Percentiles rank a stretch among this genome's conserved stretches.
Conservation (phyloP, 2,888 invertebrate species). For the Eilema caniola region DNA sequence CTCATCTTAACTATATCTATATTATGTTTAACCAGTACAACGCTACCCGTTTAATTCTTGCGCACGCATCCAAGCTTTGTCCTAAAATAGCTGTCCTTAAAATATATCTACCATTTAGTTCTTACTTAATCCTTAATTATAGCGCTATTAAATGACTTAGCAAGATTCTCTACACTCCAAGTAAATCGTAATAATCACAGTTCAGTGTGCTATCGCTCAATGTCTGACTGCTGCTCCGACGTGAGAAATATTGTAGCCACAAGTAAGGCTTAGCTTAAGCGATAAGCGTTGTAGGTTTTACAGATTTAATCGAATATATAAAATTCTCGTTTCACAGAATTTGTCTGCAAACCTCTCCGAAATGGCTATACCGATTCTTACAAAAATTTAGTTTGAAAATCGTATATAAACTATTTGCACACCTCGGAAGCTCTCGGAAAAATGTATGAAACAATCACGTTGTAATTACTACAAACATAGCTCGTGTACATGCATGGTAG, state of each 20-base stretch:
- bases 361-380: no score
- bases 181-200: conserved; percentile 41
- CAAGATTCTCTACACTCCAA: conserved; percentile 20
- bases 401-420: no score
- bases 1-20: background rate
- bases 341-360: no score
- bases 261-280: background rate
- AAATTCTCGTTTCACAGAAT: no score
- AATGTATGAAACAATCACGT: no score
- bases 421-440: no score
- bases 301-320: background rate
- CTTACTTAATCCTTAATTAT: conserved; percentile 16
- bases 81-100: conserved; percentile 1
- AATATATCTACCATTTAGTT: conserved; percentile 17
- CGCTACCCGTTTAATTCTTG: conserved; percentile 2
- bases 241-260: background rate
- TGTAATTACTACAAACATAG: no score
- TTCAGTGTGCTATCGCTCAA: conserved; percentile 48
- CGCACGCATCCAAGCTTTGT: background rate
- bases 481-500: no score
- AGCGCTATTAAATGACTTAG: conserved; percentile 1
- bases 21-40: conserved; percentile 11
- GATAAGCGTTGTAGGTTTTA: background rate
- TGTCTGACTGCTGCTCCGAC: conserved; percentile 42
- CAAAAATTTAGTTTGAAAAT: no score